Percentiles rank a stretch among this genome's conserved stretches.
Evolutionary conservation across 2,797 vertebrate genomes (phyloP).

Genomic region (Falco cherrug): DNA sequence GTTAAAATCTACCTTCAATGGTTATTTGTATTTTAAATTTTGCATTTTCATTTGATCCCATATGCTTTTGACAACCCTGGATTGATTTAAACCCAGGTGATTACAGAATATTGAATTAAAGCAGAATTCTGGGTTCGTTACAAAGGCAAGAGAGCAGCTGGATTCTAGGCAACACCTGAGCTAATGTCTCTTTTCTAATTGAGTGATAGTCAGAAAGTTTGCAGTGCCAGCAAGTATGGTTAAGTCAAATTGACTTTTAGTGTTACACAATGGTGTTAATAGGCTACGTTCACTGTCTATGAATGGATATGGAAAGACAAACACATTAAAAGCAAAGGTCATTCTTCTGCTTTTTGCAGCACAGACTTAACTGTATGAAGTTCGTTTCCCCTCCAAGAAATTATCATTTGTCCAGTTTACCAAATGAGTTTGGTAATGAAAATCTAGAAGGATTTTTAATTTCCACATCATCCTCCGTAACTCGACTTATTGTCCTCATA

Average conservation of each 20-base stretch:
- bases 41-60: constrained; percentile 21
- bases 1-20: not conserved
- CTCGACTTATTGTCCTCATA: not conserved
- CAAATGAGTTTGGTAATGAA: constrained; percentile 5
- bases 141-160: constrained; percentile 1
- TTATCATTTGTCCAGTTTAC: not conserved
- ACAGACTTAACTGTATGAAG: not conserved
- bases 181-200: constrained; percentile 36
- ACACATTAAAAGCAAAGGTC: constrained; percentile 49
- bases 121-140: not conserved
- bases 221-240: constrained; percentile 52
- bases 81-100: constrained; percentile 3
- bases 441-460: not conserved
- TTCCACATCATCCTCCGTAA: not conserved
- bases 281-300: constrained; percentile 20
- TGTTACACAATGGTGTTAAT: constrained; percentile 26
- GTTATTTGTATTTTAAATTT: constrained; percentile 12
- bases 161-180: constrained; percentile 7
- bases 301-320: constrained; percentile 42
- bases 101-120: constrained; percentile 3
- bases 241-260: constrained; percentile 58
- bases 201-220: constrained; percentile 35
- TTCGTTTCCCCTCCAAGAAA: not conserved
- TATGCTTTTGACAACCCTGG: constrained; percentile 1
- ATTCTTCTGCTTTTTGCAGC: constrained; percentile 12